Evolutionary conservation across 1,140 invertebrate genomes (phyloP).

Genomic region (Lordiphosa collinella): DNA sequence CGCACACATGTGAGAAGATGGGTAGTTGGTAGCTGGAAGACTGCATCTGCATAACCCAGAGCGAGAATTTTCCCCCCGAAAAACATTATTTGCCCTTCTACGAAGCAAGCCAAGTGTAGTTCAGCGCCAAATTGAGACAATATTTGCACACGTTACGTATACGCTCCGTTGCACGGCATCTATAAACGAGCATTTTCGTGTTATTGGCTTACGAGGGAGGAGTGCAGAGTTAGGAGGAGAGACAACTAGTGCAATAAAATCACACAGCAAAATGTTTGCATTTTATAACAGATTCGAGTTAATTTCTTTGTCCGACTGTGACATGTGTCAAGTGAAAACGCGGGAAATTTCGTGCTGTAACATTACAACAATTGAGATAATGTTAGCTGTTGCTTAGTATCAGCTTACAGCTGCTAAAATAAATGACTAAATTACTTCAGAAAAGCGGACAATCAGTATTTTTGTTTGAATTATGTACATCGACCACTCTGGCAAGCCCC

Average conservation of each 20-base stretch:
- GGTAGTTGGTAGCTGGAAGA: conserved; percentile 1
- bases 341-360: too few relatives aligned
- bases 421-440: too few relatives aligned
- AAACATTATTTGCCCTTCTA: conserved; percentile 42
- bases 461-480: too few relatives aligned
- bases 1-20: conserved; percentile 23
- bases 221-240: neutral
- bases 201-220: conserved; percentile 53
- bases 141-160: conserved; percentile 73
- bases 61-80: conserved; percentile 10
- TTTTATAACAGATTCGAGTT: conserved; percentile 53
- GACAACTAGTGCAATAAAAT: conserved; percentile 51
- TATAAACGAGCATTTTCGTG: conserved; percentile 69
- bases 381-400: too few relatives aligned
- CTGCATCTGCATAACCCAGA: conserved; percentile 54
- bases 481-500: conserved; percentile 32
- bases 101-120: conserved; percentile 44
- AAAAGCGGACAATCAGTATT: too few relatives aligned
- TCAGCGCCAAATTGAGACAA: conserved; percentile 69
- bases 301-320: too few relatives aligned
- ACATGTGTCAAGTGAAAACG: too few relatives aligned
- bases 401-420: too few relatives aligned
- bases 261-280: conserved; percentile 74
- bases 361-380: too few relatives aligned
- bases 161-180: conserved; percentile 54